These are phyloP conservation scores for Leptinotarsa undecemlineata DNA, from an alignment of 1,140 invertebrate species.

Conservation along the genomic window DNA sequence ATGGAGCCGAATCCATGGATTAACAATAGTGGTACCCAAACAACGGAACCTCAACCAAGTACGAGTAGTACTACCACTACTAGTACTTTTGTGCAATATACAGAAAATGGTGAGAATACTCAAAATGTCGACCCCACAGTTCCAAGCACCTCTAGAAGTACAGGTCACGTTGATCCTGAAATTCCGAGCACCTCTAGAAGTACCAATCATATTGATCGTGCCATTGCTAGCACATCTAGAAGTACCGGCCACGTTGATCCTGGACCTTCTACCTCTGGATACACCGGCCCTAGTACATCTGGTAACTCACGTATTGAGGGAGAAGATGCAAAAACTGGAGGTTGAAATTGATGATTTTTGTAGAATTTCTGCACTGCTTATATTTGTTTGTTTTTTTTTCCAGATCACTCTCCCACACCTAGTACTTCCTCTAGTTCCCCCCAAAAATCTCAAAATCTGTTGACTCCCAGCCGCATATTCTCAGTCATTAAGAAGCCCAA, in stretches of 20 bases:
- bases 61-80: constrained; percentile 28
- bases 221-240: background rate
- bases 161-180: background rate
- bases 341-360: too few species aligned
- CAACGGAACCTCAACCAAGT: constrained; percentile 29
- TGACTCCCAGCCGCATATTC: constrained; percentile 45
- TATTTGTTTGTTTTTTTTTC: background rate
- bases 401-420: background rate
- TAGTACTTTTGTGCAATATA: background rate
- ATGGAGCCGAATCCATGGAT: constrained; percentile 58
- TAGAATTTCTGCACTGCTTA: too few species aligned
- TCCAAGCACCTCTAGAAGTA: constrained; percentile 10
- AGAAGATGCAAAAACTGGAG: background rate
- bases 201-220: background rate
- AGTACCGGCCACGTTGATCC: too few species aligned
- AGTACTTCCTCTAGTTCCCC: constrained; percentile 23
- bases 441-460: constrained; percentile 31
- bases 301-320: background rate
- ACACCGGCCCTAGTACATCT: background rate
- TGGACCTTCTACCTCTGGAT: background rate
- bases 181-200: background rate
- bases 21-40: constrained; percentile 45
- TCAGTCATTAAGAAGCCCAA: constrained; percentile 39
- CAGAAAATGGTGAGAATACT: background rate
- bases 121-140: background rate